Percentiles rank a stretch among this genome's conserved stretches.
These are phyloP conservation scores for Acromyrmex charruanus DNA, from an alignment of 1,140 invertebrate genomes.

Conservation along the genomic window DNA sequence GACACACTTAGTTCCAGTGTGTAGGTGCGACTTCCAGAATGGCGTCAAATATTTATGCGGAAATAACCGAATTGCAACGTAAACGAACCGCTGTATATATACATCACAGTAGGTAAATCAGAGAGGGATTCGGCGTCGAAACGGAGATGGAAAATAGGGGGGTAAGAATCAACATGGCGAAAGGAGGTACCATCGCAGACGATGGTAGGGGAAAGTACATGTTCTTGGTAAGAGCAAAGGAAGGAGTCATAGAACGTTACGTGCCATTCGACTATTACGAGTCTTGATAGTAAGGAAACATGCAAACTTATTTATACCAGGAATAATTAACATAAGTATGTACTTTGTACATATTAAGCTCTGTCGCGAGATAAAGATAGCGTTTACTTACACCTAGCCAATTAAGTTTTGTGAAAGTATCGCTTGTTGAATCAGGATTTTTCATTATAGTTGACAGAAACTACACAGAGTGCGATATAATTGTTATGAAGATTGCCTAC, in stretches of 20 bases:
- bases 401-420: constrained; percentile 34
- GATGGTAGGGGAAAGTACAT: constrained; percentile 49
- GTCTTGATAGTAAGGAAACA: constrained; percentile 76
- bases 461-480: background rate
- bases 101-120: constrained; percentile 74
- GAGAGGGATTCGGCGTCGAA: constrained; percentile 67
- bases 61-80: constrained; percentile 79
- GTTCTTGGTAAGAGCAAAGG: constrained; percentile 59
- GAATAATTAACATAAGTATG: constrained; percentile 82
- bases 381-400: constrained; percentile 47
- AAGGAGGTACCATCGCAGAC: constrained; percentile 10
- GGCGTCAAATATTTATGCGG: constrained; percentile 80
- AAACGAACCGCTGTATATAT: constrained; percentile 72
- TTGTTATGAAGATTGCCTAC: background rate
- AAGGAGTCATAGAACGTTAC: constrained; percentile 67
- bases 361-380: constrained; percentile 40
- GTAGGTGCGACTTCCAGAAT: constrained; percentile 74
- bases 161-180: constrained; percentile 67
- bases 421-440: constrained; percentile 21
- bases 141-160: constrained; percentile 70
- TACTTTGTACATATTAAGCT: constrained; percentile 67
- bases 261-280: constrained; percentile 67
- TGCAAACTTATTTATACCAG: constrained; percentile 76
- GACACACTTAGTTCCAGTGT: constrained; percentile 67
- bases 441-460: background rate